These are phyloP conservation scores for Craniophora ligustri DNA, from an alignment of 2,888 invertebrate species.

Conservation along the genomic window DNA sequence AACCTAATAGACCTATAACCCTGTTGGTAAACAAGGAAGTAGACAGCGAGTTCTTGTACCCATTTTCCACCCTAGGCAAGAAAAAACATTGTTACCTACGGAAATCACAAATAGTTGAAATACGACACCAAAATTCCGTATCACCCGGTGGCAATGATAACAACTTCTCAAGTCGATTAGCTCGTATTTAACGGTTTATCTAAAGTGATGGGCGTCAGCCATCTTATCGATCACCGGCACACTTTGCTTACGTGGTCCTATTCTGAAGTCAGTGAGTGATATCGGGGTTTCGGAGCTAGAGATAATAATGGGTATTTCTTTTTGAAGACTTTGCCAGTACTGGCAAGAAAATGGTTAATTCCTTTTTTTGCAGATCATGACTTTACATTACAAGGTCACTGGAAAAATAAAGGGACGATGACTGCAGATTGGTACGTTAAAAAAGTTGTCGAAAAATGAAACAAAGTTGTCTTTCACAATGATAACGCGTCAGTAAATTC, in stretches of 20 bases:
- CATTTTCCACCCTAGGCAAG: too few species aligned
- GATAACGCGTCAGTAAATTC: too few species aligned
- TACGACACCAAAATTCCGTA: constrained; percentile 23
- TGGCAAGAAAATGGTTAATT: not conserved
- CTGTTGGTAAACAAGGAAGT: too few species aligned
- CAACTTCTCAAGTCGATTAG: constrained; percentile 39
- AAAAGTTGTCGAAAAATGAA: too few species aligned
- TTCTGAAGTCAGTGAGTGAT: constrained; percentile 20
- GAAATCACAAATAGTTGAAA: constrained; percentile 15
- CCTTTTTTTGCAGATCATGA: too few species aligned
- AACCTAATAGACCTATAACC: too few species aligned
- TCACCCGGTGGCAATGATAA: constrained; percentile 23
- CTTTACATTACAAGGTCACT: not conserved
- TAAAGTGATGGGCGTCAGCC: constrained; percentile 47
- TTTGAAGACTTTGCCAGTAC: too few species aligned
- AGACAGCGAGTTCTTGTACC: too few species aligned
- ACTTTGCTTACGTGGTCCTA: constrained; percentile 21
- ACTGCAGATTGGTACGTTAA: not conserved
- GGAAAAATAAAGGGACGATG: not conserved
- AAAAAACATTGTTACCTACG: too few species aligned
- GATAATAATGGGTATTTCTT: not conserved
- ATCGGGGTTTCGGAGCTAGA: not conserved
- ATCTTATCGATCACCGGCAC: constrained; percentile 46
- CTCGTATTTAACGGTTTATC: constrained; percentile 45
- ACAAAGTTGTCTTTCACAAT: too few species aligned